phyloP scores from a whole-genome alignment of 2,888 invertebrate species.

The Criorhina ranunculi region DNA sequence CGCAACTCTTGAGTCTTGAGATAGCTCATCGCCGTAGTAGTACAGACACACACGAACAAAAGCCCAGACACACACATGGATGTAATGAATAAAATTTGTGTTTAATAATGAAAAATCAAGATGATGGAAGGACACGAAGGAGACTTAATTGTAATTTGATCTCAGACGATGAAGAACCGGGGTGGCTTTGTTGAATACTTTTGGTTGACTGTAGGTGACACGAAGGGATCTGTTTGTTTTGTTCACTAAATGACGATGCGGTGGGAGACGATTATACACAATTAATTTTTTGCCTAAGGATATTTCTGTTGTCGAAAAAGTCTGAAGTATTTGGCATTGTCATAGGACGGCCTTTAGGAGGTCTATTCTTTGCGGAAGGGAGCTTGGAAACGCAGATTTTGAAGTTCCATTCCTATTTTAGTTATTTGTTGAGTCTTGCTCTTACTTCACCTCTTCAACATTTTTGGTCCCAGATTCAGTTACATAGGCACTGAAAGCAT shows the following conservation, averaged over 20 bases:
- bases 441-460: too few species aligned
- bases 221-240: constrained; percentile 39
- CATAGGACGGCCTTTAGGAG: too few species aligned
- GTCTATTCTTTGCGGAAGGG: too few species aligned
- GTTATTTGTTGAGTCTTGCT: too few species aligned
- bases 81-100: constrained; percentile 67
- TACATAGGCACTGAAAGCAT: too few species aligned
- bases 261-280: constrained; percentile 9
- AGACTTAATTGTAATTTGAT: constrained; percentile 69
- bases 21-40: constrained; percentile 43
- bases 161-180: constrained; percentile 43
- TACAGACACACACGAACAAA: constrained; percentile 25
- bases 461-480: too few species aligned
- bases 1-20: constrained; percentile 68
- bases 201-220: constrained; percentile 64
- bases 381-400: too few species aligned
- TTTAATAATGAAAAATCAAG: constrained; percentile 66
- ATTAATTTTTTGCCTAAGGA: background rate
- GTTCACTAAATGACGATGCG: constrained; percentile 10
- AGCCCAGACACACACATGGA: constrained; percentile 11
- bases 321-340: too few species aligned
- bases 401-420: too few species aligned
- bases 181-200: constrained; percentile 48
- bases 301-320: too few species aligned
- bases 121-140: constrained; percentile 39